A percentile compares a stretch with the other conserved stretches of the same genome.
phyloP scores from a whole-genome alignment of 2,797 vertebrate genomes.

The Pachyuromys duprasi region DNA sequence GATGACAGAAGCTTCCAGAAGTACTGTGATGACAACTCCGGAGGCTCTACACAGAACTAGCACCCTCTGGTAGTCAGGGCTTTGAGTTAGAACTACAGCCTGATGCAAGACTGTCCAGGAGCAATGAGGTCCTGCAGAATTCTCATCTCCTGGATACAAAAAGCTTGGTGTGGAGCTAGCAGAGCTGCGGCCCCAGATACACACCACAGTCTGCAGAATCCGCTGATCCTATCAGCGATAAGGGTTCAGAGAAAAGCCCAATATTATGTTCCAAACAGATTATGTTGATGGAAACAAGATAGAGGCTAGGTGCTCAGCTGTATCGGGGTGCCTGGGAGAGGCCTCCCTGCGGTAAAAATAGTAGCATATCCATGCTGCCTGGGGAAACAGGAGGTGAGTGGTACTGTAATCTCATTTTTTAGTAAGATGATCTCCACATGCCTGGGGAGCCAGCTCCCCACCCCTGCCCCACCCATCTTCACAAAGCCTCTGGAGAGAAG shows the following conservation, averaged over 20 bases:
- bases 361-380: not conserved
- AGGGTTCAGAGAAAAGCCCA: not conserved
- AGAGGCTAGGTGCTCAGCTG: not conserved
- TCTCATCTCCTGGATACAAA: not conserved
- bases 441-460: not conserved
- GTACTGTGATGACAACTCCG: not conserved
- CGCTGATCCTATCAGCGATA: slow-evolving; percentile 5
- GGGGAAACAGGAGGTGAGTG: not conserved
- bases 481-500: not conserved
- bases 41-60: not conserved
- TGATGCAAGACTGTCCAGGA: not conserved
- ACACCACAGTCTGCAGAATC: not conserved
- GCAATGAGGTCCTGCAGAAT: not conserved
- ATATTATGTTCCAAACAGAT: slow-evolving; percentile 28
- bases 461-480: not conserved
- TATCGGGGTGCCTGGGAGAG: not conserved
- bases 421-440: not conserved
- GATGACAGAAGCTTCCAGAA: not conserved
- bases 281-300: slow-evolving; percentile 58
- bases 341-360: not conserved
- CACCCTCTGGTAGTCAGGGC: not conserved
- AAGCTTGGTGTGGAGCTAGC: not conserved
- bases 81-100: not conserved
- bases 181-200: not conserved
- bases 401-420: not conserved